These are phyloP conservation scores for Theocolax elegans DNA, from an alignment of 1,140 invertebrate genomes.

Conservation along the genomic window DNA sequence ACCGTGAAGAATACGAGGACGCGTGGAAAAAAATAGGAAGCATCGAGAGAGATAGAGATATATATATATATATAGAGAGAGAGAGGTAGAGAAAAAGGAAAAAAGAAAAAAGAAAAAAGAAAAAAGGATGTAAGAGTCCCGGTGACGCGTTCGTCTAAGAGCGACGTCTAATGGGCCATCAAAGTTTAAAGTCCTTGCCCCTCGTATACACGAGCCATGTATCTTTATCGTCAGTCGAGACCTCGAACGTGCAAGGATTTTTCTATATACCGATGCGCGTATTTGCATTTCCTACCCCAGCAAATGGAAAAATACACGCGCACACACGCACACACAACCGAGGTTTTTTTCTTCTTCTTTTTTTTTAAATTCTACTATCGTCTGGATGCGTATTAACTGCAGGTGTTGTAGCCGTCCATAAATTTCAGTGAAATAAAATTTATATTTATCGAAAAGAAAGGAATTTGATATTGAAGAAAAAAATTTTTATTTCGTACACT, in stretches of 20 bases:
- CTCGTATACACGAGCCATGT: neutral
- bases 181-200: constrained; percentile 22
- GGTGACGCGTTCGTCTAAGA: neutral
- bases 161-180: constrained; percentile 23
- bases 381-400: no score
- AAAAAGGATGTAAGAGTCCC: neutral
- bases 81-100: constrained; percentile 7
- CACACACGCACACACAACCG: no score
- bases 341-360: neutral
- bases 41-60: no score
- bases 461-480: no score
- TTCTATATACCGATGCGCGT: neutral
- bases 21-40: neutral
- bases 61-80: no score
- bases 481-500: no score
- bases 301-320: constrained; percentile 3
- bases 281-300: neutral
- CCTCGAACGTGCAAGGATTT: neutral
- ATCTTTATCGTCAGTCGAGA: constrained; percentile 10
- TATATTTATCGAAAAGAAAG: no score
- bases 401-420: no score
- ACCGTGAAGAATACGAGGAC: constrained; percentile 26
- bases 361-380: no score
- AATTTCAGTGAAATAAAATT: no score
- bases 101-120: neutral